Evolutionary conservation across 2,888 invertebrate species (phyloP).

Genomic region (Scaptomyza tumidula): DNA sequence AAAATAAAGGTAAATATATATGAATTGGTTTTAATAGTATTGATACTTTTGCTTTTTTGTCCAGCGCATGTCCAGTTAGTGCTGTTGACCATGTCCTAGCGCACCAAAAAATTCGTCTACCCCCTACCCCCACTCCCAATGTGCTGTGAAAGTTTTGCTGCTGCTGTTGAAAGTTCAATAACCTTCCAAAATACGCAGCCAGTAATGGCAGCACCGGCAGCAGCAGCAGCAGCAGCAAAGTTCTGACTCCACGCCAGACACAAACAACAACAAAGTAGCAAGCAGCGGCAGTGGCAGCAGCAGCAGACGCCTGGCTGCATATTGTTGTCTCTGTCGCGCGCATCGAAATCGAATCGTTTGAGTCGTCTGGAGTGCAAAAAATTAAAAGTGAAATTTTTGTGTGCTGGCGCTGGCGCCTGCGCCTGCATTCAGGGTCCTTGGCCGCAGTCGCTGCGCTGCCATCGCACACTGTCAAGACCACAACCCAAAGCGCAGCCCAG

Average conservation of each 20-base stretch:
- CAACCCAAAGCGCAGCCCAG: constrained; percentile 55
- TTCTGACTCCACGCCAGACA: constrained; percentile 63
- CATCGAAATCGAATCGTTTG: constrained; percentile 35
- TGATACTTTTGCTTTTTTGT: constrained; percentile 59
- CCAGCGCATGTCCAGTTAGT: constrained; percentile 7
- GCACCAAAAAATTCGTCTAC: constrained; percentile 34
- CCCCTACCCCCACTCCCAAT: constrained; percentile 13
- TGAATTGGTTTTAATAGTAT: background rate
- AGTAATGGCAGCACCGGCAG: constrained; percentile 38
- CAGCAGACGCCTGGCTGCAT: constrained; percentile 27
- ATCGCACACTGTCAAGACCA: constrained; percentile 81
- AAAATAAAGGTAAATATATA: constrained; percentile 26
- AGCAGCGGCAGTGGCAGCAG: constrained; percentile 4
- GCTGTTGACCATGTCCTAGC: constrained; percentile 58
- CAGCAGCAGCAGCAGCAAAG: constrained; percentile 23
- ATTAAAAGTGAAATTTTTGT: constrained; percentile 84
- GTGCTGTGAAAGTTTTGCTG: constrained; percentile 57
- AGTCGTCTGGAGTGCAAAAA: constrained; percentile 74
- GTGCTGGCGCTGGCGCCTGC: constrained; percentile 75
- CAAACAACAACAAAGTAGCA: constrained; percentile 57
- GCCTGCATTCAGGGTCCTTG: constrained; percentile 77
- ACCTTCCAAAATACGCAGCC: constrained; percentile 69
- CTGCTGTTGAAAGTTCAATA: constrained; percentile 70
- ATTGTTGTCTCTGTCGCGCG: constrained; percentile 67
- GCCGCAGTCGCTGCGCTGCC: constrained; percentile 74